These are phyloP conservation scores for Thymelicus lineola DNA, from an alignment of 2,888 invertebrate genomes.

Conservation along the genomic window DNA sequence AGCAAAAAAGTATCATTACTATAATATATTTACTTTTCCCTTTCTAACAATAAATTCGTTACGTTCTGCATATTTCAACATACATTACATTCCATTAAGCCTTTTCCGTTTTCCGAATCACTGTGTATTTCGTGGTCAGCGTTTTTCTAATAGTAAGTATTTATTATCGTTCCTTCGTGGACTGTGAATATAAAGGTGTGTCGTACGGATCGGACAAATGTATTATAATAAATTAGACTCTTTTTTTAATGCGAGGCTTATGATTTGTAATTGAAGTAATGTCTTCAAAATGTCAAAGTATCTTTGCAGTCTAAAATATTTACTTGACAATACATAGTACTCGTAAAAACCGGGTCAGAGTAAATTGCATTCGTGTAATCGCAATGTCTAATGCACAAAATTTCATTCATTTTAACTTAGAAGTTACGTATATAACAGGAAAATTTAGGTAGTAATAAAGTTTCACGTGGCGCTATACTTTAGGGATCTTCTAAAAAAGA, in stretches of 20 bases:
- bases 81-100: constrained; percentile 10
- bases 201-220: constrained; percentile 21
- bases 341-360: too few relatives aligned
- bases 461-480: too few relatives aligned
- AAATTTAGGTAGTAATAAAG: too few relatives aligned
- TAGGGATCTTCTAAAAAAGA: too few relatives aligned
- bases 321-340: too few relatives aligned
- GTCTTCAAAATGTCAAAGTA: neutral
- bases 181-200: constrained; percentile 15
- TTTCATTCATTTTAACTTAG: too few relatives aligned
- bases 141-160: constrained; percentile 16
- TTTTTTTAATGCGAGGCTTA: constrained; percentile 17
- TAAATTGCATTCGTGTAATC: too few relatives aligned
- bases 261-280: constrained; percentile 20
- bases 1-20: too few relatives aligned
- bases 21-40: neutral
- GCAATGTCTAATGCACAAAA: too few relatives aligned
- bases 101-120: constrained; percentile 12
- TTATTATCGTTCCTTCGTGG: constrained; percentile 15
- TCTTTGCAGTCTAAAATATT: too few relatives aligned
- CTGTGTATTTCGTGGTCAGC: constrained; percentile 18
- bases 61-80: constrained; percentile 3
- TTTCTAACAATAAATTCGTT: neutral
- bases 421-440: too few relatives aligned
- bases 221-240: constrained; percentile 18